phyloP scores from a whole-genome alignment of 2,888 invertebrate species.

The Hypena proboscidalis region DNA sequence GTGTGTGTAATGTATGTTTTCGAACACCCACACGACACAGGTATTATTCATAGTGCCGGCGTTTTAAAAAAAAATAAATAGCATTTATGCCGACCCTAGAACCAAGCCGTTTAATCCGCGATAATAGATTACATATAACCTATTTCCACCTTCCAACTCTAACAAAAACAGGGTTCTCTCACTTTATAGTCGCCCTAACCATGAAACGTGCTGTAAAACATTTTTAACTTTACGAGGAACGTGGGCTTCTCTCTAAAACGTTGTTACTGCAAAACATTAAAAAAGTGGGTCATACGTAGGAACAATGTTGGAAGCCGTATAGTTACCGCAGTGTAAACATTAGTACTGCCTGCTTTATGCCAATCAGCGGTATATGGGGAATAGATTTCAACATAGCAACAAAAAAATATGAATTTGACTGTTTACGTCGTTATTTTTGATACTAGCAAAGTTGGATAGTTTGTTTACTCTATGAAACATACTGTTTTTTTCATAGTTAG shows the following conservation, averaged over 20 bases:
- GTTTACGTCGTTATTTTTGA: no score
- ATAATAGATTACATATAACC: no score
- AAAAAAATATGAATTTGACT: no score
- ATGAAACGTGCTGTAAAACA: slow-evolving; percentile 34
- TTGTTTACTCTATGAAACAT: no score
- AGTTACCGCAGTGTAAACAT: slow-evolving; percentile 52
- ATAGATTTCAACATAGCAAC: slow-evolving; percentile 15
- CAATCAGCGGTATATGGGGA: slow-evolving; percentile 19
- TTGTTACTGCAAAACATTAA: slow-evolving; percentile 52
- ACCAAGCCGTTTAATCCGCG: no score
- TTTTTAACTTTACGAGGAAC: slow-evolving; percentile 49
- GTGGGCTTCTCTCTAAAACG: slow-evolving; percentile 44
- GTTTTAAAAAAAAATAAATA: no score
- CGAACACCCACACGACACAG: no score
- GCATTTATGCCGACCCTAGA: no score
- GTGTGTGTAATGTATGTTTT: no score
- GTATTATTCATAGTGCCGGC: no score
- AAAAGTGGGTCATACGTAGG: slow-evolving; percentile 63
- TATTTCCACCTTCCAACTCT: slow-evolving; percentile 1
- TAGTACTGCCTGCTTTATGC: slow-evolving; percentile 22
- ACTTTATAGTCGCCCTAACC: slow-evolving; percentile 28
- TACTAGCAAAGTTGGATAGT: no score
- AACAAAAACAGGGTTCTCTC: slow-evolving; percentile 13
- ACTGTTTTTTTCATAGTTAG: no score
- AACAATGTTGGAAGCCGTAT: slow-evolving; percentile 53